Evolutionary conservation across 2,888 invertebrate genomes (phyloP), one percentile per base, ranked within the genome.

Genomic region (Lycaena phlaeas): DNA sequence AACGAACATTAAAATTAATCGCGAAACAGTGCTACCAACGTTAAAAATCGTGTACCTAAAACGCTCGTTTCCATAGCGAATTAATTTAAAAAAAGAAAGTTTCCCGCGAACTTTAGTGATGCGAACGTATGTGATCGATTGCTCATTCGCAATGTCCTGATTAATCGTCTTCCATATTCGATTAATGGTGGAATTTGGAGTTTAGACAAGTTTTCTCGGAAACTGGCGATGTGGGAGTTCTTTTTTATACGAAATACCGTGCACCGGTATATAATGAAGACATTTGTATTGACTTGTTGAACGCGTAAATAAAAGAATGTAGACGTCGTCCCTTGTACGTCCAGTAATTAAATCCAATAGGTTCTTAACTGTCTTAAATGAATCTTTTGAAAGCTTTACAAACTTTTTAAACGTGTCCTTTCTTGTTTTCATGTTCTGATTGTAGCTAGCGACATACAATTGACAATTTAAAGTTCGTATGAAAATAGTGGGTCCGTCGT

Each of bases 201-300:
- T 74, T 78, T 68, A 65, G 52, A 49, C 50, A 54, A 66, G 62
- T 75, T 79, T 79, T 78, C 77, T 64, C 46, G 68, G 79, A 78
- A 74, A 65, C 53, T 56, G 49, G 48, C 78, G 62, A 67, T 71
- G 74, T 76, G 81, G 79, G 75, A 66, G 78, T 70, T 67, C 74
- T 53, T 61, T 68, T 69, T 76, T 76, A 68, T 52, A 44, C 48
- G 51, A 50, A 51, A 61, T 60, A 57, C 55, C 57, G 53, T 51
- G 50, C 51, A 50, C 48, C 53, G 57, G 64, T 63, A 58, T 56
- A 59, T 72, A 76, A 81, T 79, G 70, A 74, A 77, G 77, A 72
- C 72, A 68, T 77, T 71, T 66, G 65, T 69, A 73, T 69, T 69
- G 60, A 65, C 53, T 53, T 61, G 64, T 64, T 64, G 66, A 61